A percentile compares a stretch with the other conserved stretches of the same genome.
These are phyloP conservation scores for Drosophila novamexicana DNA, from an alignment of 1,140 invertebrate species.

Conservation along the genomic window DNA sequence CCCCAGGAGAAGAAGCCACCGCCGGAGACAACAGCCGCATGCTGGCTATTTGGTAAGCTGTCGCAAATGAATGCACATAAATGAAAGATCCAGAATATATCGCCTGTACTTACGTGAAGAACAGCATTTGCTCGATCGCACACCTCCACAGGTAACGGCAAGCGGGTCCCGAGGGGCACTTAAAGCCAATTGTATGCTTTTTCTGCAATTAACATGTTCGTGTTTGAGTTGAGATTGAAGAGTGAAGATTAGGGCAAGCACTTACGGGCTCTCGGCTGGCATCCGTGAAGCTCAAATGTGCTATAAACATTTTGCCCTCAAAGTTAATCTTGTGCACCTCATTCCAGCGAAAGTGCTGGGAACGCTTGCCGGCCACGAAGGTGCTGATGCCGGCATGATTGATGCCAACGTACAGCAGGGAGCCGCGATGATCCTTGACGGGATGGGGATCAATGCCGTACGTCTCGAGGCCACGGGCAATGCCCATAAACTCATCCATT, in stretches of 20 bases:
- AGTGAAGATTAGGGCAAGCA: not conserved
- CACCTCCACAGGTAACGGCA: constrained; percentile 98
- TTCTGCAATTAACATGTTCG: constrained; percentile 87
- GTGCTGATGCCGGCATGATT: constrained; percentile 97
- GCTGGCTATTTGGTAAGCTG: constrained; percentile 93
- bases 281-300: constrained; percentile 92
- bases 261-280: constrained; percentile 84
- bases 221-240: no score
- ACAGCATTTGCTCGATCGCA: constrained; percentile 98
- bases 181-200: constrained; percentile 98
- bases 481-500: constrained; percentile 81
- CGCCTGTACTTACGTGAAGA: constrained; percentile 94
- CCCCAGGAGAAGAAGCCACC: constrained; percentile 97
- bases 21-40: constrained; percentile 94
- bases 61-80: constrained; percentile 15
- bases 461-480: constrained; percentile 94
- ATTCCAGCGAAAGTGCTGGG: constrained; percentile 97
- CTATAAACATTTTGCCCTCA: constrained; percentile 99
- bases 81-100: no score
- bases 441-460: constrained; percentile 99
- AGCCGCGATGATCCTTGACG: constrained; percentile 91
- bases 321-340: constrained; percentile 98
- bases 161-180: constrained; percentile 94
- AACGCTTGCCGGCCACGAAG: constrained; percentile 96
- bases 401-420: constrained; percentile 96